These are phyloP conservation scores for Panthera tigris DNA, from an alignment of 2,113 vertebrate genomes.

Conservation along the genomic window DNA sequence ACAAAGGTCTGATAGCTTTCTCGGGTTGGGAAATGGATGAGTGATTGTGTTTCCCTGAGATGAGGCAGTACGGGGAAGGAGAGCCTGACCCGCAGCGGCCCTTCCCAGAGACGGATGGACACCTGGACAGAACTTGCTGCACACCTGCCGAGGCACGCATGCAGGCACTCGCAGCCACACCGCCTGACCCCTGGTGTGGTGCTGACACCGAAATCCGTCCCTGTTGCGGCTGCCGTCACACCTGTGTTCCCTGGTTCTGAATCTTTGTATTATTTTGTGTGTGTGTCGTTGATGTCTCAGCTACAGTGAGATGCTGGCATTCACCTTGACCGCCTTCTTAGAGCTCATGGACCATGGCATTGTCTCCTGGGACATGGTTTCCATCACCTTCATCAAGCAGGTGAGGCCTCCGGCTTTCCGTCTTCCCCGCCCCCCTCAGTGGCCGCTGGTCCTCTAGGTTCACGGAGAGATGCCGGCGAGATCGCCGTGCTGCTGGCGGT, in stretches of 20 bases:
- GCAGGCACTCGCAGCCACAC: rapidly evolving
- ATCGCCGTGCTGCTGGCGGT: neutral
- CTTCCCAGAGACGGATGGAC: neutral
- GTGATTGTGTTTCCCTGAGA: neutral
- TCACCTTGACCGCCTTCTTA: conserved; percentile 98
- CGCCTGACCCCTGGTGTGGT: rapidly evolving
- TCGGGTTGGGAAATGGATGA: neutral
- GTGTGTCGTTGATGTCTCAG: conserved; percentile 81
- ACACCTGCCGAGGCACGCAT: rapidly evolving
- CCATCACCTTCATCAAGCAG: conserved; percentile 98
- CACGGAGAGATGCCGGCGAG: neutral
- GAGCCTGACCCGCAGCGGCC: too few species aligned
- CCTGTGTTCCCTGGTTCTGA: conserved; percentile 3
- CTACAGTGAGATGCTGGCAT: conserved; percentile 99
- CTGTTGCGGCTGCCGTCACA: conserved; percentile 5
- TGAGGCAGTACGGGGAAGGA: neutral
- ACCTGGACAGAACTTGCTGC: neutral
- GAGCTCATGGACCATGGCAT: conserved; percentile 99
- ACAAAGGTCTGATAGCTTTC: neutral
- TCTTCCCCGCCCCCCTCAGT: neutral
- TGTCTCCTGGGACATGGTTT: conserved; percentile 98
- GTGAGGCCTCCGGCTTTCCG: conserved; percentile 79
- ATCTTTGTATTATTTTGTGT: conserved; percentile 53
- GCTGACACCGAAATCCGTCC: neutral
- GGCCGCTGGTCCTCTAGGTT: neutral